phyloP scores from a whole-genome alignment of 2,797 vertebrate species.

The Sarcoramphus papa region DNA sequence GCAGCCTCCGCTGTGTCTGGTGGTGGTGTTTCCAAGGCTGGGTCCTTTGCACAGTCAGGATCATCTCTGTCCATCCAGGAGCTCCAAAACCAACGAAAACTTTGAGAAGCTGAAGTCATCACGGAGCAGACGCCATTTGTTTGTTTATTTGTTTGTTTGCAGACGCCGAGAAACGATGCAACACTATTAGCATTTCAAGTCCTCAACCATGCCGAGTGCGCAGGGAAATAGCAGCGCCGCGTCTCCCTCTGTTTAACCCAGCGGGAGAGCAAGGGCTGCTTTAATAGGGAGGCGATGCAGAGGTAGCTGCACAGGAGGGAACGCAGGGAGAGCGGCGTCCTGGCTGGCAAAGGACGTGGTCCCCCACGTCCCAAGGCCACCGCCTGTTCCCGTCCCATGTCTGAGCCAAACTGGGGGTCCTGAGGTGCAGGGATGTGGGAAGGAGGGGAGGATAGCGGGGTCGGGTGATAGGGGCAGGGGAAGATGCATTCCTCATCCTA shows the following conservation, averaged over 20 bases:
- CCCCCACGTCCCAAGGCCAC: fast-evolving
- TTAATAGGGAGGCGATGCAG: fast-evolving
- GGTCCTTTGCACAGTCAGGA: neutral
- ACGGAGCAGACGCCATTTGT: fast-evolving
- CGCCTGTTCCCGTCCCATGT: fast-evolving
- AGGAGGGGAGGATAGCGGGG: neutral
- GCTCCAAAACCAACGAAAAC: neutral
- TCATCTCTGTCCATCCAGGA: neutral
- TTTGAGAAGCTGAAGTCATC: neutral
- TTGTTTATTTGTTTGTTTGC: neutral
- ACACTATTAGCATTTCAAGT: neutral
- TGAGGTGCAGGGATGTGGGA: neutral
- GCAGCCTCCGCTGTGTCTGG: neutral
- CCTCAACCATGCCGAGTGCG: fast-evolving
- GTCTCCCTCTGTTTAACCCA: neutral
- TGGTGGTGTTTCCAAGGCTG: neutral
- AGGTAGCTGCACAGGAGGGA: neutral
- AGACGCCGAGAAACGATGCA: neutral
- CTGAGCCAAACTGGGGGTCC: neutral
- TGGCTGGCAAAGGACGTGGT: fast-evolving
- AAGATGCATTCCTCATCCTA: neutral
- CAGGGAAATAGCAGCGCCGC: fast-evolving
- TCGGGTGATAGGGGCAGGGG: fast-evolving
- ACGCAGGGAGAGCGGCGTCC: fast-evolving
- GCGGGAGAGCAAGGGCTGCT: neutral